Base-by-base conservation (phyloP, 2,113 vertebrate species). In the Platichthys flesus region DNA sequence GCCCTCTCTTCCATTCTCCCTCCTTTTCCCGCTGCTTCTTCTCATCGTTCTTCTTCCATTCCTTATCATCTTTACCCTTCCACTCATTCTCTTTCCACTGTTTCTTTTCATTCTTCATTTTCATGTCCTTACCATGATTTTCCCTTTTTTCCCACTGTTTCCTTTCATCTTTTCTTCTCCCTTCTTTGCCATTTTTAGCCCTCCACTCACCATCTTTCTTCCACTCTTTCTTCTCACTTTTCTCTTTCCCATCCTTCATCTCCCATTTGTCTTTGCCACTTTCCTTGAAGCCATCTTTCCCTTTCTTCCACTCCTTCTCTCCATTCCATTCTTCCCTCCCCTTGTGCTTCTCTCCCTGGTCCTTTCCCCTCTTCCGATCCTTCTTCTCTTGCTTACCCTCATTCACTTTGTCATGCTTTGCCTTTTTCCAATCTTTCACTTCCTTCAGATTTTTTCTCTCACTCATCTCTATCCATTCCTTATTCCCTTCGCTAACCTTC, bases 341-440 rank as follows among this genome's bases (percentile, higher is more conserved):
- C 47, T 58, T 64, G 9, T 54, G 56, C 51, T 57, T 84, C 31
- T 82, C 70, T 59, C 57, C 57, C 0, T 59, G 24, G 12, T 82
- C 71, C 26, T 84, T 91, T 21, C 64, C 74, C 71, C 31, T 54
- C 9, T 85, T 72, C 67, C 85, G 55, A 4, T 74, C 69, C 26
- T 35, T 84, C 67, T 71, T 84, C 67, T 71, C 21, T 83, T 79
- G 18, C 56, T 80, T 83, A n/a, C 71, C 83, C 20, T 75, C 83
- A 18, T 81, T 81, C 52, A 64, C 47, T 49, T 79, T 75, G 58
- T 89, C 86, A 51, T 51, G 51, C 31, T 88, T 90, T 26, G 21
- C 52, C n/a, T 85, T 90, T 74, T 90, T 90, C 84, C 67, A n/a
- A 18, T 87, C 66, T 49, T 85, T 90, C 10, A 85, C 81, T 51